Base-by-base conservation (phyloP, 2,888 invertebrate genomes). In the Oscheius sp. region DNA sequence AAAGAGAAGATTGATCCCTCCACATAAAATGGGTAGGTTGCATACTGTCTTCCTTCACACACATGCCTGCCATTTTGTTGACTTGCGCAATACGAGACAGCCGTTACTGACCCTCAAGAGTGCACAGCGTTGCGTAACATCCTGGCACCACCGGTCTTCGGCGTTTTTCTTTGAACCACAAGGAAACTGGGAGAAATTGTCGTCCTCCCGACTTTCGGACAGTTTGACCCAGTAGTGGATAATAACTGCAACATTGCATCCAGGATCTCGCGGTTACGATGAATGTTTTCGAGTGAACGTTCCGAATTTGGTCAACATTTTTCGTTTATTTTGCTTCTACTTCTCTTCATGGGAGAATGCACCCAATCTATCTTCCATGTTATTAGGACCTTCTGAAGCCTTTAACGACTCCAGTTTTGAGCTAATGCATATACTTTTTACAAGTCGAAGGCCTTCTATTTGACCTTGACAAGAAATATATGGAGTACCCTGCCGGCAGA, bases 71-170 rank as follows among this genome's bases (percentile, higher is more conserved):
- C 59, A 44, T 44, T 44, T 44, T 59, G 59, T 59, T 59, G 59
- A 44, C 59, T 41, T 30, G 41, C 59, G 59, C 41, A 44, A 59
- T n/a, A 54, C 54, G 54, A 36, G 54, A 54, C 54, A 26, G 28
- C 59, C 59, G 57, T 4, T 28, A 24, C 41, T 59, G 59, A 59
- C 59, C 59, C 59, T 44, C 59, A 59, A 59, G 59, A 59, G 59
- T 59, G 59, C 59, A 59, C 24, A 9, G 14, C 44, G 41, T 59
- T 59, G 59, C 59, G 44, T 44, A 59, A 59, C 59, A 44, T 59
- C 59, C 59, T 59, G 59, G 59, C 59, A 59, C 59, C 41, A 30
- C 44, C 59, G 59, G 59, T 59, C 26, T 59, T 41, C 59, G 59
- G 59, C 59, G 59, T 44, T 20, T 44, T 59, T 30, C 59, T 59